These are phyloP conservation scores for Polia nebulosa DNA, from an alignment of 2,888 invertebrate genomes.

Conservation along the genomic window DNA sequence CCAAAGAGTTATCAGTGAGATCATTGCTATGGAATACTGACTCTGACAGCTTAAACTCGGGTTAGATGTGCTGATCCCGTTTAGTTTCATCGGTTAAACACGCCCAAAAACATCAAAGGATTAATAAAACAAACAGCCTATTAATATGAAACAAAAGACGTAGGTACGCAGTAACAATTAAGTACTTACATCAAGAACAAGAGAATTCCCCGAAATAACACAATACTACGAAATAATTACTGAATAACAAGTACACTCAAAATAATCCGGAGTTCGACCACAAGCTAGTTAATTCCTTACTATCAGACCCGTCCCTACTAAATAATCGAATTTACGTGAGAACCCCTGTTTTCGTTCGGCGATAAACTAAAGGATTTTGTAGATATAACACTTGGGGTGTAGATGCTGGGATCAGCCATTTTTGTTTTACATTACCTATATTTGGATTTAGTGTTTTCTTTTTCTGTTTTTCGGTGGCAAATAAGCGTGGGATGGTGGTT, in stretches of 20 bases:
- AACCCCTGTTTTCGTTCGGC: conserved; percentile 41
- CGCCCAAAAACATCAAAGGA: not conserved
- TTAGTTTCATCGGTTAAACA: no score
- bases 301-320: conserved; percentile 51
- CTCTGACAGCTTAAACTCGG: no score
- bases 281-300: conserved; percentile 54
- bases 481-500: conserved; percentile 15
- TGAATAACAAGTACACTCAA: conserved; percentile 20
- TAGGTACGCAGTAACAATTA: not conserved
- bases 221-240: conserved; percentile 48
- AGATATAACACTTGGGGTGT: conserved; percentile 47
- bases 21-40: not conserved
- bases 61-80: no score
- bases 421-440: conserved; percentile 47
- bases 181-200: not conserved
- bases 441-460: conserved; percentile 35
- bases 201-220: conserved; percentile 16
- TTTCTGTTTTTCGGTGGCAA: conserved; percentile 13
- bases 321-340: conserved; percentile 61
- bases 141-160: not conserved
- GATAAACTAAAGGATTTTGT: conserved; percentile 63
- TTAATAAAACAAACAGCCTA: not conserved
- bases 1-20: no score
- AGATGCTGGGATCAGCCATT: conserved; percentile 32
- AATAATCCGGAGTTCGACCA: conserved; percentile 46